Conservation (phyloP, 2,797 vertebrate species). For the Chaunax sp. region DNA sequence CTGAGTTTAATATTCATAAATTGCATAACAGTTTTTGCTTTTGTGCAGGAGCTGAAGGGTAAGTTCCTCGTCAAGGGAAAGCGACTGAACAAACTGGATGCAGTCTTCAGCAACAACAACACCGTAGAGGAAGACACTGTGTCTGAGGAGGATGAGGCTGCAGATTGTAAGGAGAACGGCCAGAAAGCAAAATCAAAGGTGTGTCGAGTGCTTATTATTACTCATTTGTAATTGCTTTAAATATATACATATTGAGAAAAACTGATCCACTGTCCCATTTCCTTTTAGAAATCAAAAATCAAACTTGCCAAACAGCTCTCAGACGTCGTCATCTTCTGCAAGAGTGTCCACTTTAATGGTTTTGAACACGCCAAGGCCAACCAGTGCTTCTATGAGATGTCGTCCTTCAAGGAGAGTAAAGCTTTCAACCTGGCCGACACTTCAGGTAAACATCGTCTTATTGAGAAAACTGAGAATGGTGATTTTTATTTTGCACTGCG, state of each 20-base stretch:
- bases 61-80: constrained; percentile 95
- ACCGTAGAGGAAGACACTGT: constrained; percentile 78
- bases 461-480: too few species aligned
- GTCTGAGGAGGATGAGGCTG: constrained; percentile 97
- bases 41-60: constrained; percentile 89
- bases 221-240: neutral
- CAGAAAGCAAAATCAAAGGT: constrained; percentile 82
- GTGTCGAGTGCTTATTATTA: neutral
- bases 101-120: constrained; percentile 66
- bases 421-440: constrained; percentile 87
- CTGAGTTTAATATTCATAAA: neutral
- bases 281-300: constrained; percentile 88
- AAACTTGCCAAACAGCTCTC: constrained; percentile 93
- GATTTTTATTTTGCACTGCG: neutral
- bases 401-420: constrained; percentile 92
- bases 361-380: constrained; percentile 84
- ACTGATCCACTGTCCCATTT: neutral
- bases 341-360: constrained; percentile 93
- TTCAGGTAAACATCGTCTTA: constrained; percentile 79
- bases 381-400: constrained; percentile 93
- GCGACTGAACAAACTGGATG: constrained; percentile 88
- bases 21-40: constrained; percentile 16
- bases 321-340: constrained; percentile 94
- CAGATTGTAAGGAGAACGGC: constrained; percentile 88
- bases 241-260: neutral